phyloP scores from a whole-genome alignment of 2,113 vertebrate genomes.

The Brachyhypopomus occidentalis region DNA sequence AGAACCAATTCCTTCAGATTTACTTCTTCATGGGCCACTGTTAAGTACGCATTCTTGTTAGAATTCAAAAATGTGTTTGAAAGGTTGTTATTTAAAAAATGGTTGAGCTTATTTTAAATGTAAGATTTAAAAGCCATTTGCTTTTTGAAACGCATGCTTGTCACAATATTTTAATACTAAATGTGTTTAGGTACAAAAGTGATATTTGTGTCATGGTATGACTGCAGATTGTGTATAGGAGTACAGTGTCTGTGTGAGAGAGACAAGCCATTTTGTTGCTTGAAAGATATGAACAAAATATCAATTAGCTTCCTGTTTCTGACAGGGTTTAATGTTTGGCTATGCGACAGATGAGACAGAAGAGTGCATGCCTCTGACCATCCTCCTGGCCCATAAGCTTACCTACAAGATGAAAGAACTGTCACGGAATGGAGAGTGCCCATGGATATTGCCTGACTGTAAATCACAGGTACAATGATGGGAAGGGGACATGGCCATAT shows the following conservation, averaged over 20 bases:
- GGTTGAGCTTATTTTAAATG: not conserved
- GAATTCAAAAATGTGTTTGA: no score
- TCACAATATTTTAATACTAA: not conserved
- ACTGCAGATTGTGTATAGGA: not conserved
- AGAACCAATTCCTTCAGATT: no score
- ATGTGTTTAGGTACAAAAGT: no score
- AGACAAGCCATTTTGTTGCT: not conserved
- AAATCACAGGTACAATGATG: conserved; percentile 70
- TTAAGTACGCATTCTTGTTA: no score
- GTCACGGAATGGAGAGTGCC: conserved; percentile 66
- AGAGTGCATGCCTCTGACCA: conserved; percentile 76
- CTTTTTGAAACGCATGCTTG: not conserved
- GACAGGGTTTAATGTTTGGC: conserved; percentile 77
- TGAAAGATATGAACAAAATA: not conserved
- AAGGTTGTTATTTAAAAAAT: no score
- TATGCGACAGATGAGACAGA: conserved; percentile 78
- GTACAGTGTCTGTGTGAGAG: not conserved
- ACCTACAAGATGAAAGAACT: conserved; percentile 72
- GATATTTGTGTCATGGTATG: not conserved
- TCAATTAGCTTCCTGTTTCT: conserved; percentile 1
- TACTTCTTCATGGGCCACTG: no score
- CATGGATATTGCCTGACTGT: conserved; percentile 74
- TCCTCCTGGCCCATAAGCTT: conserved; percentile 73
- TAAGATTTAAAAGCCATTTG: not conserved
- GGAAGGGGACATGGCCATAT: not conserved